Evolutionary conservation across 2,797 vertebrate species (phyloP).

Genomic region (Coregonus suidteri): DNA sequence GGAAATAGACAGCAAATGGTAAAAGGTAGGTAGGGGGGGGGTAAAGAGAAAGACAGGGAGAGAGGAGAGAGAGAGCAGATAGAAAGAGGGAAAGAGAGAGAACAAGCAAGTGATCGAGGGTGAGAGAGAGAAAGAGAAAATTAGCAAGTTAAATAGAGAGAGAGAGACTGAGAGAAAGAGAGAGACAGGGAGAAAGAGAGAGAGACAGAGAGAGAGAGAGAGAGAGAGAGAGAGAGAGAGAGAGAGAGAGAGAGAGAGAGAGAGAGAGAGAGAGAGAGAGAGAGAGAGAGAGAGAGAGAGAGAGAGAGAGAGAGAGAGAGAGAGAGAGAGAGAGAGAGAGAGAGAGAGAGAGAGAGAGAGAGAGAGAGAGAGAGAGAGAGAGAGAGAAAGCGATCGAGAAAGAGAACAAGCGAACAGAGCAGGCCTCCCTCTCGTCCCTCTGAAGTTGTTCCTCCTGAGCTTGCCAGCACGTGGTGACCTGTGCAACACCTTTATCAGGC

Average conservation of each 20-base stretch:
- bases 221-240: neutral
- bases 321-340: neutral
- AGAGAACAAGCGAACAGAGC: neutral
- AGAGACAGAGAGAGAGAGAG: neutral
- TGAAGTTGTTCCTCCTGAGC: conserved; percentile 69
- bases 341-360: neutral
- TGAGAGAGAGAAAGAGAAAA: neutral
- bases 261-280: neutral
- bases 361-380: neutral
- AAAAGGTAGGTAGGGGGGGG: neutral
- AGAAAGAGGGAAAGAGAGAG: neutral
- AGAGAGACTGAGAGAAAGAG: neutral
- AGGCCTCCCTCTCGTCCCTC: conserved; percentile 33
- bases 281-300: neutral
- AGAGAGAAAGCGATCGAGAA: neutral
- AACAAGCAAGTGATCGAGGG: neutral
- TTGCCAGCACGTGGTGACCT: conserved; percentile 79
- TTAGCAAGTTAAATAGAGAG: too few species aligned
- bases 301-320: neutral
- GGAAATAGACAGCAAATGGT: neutral
- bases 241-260: neutral
- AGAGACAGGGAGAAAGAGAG: neutral
- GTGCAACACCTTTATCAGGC: conserved; percentile 87
- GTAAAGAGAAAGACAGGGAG: too few species aligned
- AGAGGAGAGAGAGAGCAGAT: neutral